A percentile compares a stretch with the other conserved stretches of the same genome.
These are phyloP conservation scores for Pangasius macronema DNA, from an alignment of 2,797 vertebrate genomes.

Conservation along the genomic window DNA sequence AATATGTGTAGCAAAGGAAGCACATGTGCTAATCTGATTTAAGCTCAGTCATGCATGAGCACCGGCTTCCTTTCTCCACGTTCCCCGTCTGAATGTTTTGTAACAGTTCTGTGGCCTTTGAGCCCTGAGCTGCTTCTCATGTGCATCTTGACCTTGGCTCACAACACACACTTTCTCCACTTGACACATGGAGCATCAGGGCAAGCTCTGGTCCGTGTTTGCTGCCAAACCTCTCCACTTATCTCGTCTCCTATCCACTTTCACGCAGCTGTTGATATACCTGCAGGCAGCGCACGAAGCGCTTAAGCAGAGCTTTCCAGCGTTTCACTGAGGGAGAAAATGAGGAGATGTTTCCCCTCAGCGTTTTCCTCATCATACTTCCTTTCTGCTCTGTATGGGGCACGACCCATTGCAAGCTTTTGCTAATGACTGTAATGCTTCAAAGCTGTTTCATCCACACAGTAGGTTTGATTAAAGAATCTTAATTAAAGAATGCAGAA, in stretches of 20 bases:
- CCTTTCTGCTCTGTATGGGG: constrained; percentile 14
- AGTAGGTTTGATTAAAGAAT: constrained; percentile 30
- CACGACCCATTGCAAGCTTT: constrained; percentile 16
- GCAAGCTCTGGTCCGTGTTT: constrained; percentile 22
- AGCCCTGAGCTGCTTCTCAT: constrained; percentile 25
- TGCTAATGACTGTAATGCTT: constrained; percentile 40
- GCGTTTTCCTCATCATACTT: constrained; percentile 15
- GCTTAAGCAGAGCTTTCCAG: constrained; percentile 39
- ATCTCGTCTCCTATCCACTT: constrained; percentile 23
- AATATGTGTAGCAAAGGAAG: constrained; percentile 30
- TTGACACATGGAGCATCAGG: constrained; percentile 15
- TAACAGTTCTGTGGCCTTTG: constrained; percentile 15
- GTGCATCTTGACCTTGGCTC: constrained; percentile 24
- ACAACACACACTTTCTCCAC: constrained; percentile 17
- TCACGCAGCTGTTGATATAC: constrained; percentile 15
- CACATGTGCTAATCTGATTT: constrained; percentile 30
- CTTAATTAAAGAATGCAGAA: constrained; percentile 31
- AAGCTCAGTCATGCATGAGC: constrained; percentile 3
- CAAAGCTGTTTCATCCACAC: constrained; percentile 22
- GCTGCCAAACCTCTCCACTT: constrained; percentile 22
- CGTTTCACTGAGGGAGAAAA: constrained; percentile 40
- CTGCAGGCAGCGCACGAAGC: constrained; percentile 23
- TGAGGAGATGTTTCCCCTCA: background rate
- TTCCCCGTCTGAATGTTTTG: background rate
- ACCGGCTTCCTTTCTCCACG: background rate